Conservation (phyloP, 2,113 vertebrate species). For the Miniopterus natalensis region DNA sequence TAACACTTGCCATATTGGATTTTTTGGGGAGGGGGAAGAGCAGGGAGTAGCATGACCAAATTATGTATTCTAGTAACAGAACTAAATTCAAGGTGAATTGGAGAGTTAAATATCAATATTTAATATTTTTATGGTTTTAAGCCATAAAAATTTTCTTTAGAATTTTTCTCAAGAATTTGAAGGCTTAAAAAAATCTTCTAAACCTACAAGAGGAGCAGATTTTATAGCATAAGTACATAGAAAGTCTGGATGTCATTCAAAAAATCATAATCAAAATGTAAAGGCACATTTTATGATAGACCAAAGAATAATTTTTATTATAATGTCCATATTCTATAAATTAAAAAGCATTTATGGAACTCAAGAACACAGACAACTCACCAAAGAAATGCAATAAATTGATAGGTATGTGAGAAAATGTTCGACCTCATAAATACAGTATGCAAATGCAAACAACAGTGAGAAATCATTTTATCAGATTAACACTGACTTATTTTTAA, state of each 20-base stretch:
- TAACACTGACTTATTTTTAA: slow-evolving; percentile 1
- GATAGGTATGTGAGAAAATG: background rate
- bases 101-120: background rate
- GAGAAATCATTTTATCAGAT: background rate
- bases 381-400: background rate
- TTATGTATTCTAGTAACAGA: background rate
- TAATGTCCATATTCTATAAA: background rate
- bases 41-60: background rate
- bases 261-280: background rate
- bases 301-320: background rate
- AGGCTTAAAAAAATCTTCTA: background rate
- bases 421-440: background rate
- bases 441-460: background rate
- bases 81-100: background rate
- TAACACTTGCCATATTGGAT: background rate
- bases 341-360: background rate
- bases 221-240: background rate
- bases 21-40: background rate
- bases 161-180: background rate
- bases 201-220: background rate
- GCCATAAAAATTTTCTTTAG: background rate
- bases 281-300: background rate
- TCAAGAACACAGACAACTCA: background rate
- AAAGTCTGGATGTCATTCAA: background rate
- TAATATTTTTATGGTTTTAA: background rate